These are phyloP conservation scores for Drosophila vallismaia DNA, from an alignment of 2,888 invertebrate genomes.

Conservation along the genomic window DNA sequence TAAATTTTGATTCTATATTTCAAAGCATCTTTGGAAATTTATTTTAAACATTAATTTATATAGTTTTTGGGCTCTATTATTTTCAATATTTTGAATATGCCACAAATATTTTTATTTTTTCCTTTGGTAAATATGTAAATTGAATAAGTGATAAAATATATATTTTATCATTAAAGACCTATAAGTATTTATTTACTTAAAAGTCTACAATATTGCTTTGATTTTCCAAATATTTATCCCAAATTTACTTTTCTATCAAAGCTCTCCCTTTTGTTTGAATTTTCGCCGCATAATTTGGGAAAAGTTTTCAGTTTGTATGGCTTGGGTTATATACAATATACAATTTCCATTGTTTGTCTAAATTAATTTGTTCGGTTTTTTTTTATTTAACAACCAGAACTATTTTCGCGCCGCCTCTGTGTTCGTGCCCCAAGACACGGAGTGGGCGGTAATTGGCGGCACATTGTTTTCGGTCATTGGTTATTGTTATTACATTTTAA, in stretches of 20 bases:
- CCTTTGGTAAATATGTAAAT: too few relatives aligned
- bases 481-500: slow-evolving; percentile 38
- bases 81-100: too few relatives aligned
- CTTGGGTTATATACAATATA: neutral
- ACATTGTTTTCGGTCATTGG: slow-evolving; percentile 35
- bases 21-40: too few relatives aligned
- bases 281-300: neutral
- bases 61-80: too few relatives aligned
- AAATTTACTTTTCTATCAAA: neutral
- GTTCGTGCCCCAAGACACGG: slow-evolving; percentile 19
- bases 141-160: neutral
- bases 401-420: neutral
- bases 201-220: neutral
- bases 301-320: neutral
- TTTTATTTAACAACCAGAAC: slow-evolving; percentile 4
- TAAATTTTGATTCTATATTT: too few relatives aligned
- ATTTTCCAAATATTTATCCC: neutral
- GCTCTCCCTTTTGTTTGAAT: slow-evolving; percentile 2
- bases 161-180: neutral
- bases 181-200: neutral
- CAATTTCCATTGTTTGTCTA: slow-evolving; percentile 24
- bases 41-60: too few relatives aligned
- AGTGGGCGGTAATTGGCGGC: slow-evolving; percentile 27
- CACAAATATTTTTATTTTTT: too few relatives aligned
- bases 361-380: slow-evolving; percentile 4